phyloP scores from a whole-genome alignment of 2,113 vertebrate species.

The Ictalurus furcatus region DNA sequence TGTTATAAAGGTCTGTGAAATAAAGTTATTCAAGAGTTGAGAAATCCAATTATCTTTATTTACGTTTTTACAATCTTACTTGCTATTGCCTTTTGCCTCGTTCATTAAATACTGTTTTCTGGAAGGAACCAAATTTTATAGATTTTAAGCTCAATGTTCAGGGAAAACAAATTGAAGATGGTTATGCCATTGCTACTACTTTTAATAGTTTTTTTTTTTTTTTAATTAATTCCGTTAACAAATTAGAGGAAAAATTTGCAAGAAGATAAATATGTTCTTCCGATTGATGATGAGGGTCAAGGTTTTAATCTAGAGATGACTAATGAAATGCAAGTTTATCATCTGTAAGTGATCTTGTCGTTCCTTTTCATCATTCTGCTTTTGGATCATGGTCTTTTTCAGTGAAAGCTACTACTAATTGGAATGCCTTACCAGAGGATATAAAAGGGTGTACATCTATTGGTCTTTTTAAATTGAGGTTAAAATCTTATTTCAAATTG shows the following conservation, averaged over 20 bases:
- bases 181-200: not conserved
- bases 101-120: not conserved
- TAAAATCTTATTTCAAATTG: too few species aligned
- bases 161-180: not conserved
- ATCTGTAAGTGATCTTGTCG: too few species aligned
- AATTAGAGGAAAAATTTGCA: too few species aligned
- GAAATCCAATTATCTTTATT: not conserved
- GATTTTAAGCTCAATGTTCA: not conserved
- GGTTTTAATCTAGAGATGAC: not conserved
- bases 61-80: not conserved
- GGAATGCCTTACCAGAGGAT: too few species aligned
- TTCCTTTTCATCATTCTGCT: too few species aligned
- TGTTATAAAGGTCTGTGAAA: not conserved
- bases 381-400: too few species aligned
- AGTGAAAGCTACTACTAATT: too few species aligned
- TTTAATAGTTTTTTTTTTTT: not conserved
- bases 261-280: not conserved
- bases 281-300: not conserved
- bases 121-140: not conserved
- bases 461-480: too few species aligned
- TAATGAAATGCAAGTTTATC: too few species aligned
- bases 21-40: conserved; percentile 15
- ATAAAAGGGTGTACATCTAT: too few species aligned
- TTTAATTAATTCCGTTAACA: not conserved
- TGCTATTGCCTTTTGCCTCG: too few species aligned